These are phyloP conservation scores for Meandrusa payeni DNA, from an alignment of 2,888 invertebrate genomes.

Conservation along the genomic window DNA sequence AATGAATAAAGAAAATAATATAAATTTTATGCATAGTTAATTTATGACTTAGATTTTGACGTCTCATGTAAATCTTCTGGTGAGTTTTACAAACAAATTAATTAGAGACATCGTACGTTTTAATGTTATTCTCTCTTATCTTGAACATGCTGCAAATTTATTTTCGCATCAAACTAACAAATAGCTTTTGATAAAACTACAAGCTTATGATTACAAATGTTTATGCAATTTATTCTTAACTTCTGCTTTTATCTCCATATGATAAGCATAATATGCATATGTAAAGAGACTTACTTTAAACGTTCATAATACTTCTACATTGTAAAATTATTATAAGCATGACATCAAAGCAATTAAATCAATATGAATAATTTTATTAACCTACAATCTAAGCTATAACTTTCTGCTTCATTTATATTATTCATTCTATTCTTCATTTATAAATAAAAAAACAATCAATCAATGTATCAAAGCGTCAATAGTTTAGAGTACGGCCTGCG, in stretches of 20 bases:
- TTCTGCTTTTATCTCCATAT: conserved; percentile 11
- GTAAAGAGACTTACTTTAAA: not conserved
- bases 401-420: too few relatives aligned
- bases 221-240: conserved; percentile 13
- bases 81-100: conserved; percentile 7
- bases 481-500: too few relatives aligned
- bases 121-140: conserved; percentile 14
- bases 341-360: too few relatives aligned
- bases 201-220: conserved; percentile 12
- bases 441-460: too few relatives aligned
- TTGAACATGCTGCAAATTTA: conserved; percentile 16
- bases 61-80: not conserved
- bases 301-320: not conserved
- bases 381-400: too few relatives aligned
- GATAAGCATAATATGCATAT: not conserved
- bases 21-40: too few relatives aligned
- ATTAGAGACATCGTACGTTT: conserved; percentile 8
- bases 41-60: too few relatives aligned
- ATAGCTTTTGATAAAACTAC: conserved; percentile 16
- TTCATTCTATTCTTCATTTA: too few relatives aligned
- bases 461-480: too few relatives aligned
- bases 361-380: too few relatives aligned
- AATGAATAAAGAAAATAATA: too few relatives aligned
- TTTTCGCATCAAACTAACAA: conserved; percentile 18
- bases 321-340: too few relatives aligned